Percentiles rank a stretch among this genome's conserved stretches.
phyloP scores from a whole-genome alignment of 2,113 vertebrate species.

The Eupsittula cactorum region DNA sequence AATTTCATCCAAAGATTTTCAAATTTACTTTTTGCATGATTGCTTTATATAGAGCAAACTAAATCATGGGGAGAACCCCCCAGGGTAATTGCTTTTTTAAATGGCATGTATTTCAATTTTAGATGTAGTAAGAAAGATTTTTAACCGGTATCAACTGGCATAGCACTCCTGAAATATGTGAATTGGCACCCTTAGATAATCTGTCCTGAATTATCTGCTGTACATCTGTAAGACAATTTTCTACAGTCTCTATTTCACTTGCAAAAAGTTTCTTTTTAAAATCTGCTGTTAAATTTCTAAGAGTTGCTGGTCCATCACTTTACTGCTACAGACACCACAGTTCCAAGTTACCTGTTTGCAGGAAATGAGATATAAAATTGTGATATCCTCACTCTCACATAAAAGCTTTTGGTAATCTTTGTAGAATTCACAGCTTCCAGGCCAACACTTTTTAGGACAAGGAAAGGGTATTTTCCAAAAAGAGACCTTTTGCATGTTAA shows the following conservation, averaged over 20 bases:
- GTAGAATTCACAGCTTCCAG: not conserved
- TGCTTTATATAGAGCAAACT: not conserved
- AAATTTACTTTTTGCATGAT: not conserved
- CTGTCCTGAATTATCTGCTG: not conserved
- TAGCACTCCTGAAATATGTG: not conserved
- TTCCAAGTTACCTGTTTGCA: not conserved
- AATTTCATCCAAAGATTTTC: not conserved
- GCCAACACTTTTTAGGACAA: not conserved
- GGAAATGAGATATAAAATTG: not conserved
- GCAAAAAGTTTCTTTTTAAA: not conserved
- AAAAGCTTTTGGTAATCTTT: not conserved
- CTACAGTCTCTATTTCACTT: not conserved
- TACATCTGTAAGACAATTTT: not conserved
- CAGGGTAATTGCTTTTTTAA: not conserved
- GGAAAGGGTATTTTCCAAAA: not conserved
- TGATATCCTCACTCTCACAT: not conserved
- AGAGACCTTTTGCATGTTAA: not conserved
- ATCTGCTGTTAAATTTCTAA: not conserved
- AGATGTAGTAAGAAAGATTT: not conserved
- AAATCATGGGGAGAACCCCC: not conserved
- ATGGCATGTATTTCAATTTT: not conserved
- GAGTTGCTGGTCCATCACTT: not conserved
- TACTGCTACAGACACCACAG: not conserved
- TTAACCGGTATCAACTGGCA: not conserved
- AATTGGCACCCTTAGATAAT: not conserved